Evolutionary conservation across 2,113 vertebrate species (phyloP).

Genomic region (Mus musculus): DNA sequence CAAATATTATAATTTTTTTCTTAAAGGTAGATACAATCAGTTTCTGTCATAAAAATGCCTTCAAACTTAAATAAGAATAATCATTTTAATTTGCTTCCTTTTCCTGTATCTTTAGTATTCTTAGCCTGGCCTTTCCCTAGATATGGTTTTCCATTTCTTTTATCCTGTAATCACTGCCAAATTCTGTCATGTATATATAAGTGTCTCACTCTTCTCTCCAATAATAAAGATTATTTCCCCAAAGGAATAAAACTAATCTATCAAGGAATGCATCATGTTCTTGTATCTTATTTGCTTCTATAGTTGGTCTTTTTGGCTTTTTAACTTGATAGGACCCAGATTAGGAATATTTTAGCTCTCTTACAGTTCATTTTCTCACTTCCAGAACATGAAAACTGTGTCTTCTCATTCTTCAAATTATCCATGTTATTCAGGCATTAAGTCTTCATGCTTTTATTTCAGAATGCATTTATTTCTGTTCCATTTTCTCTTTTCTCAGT

Average conservation of each 20-base stretch:
- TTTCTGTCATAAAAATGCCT: not conserved
- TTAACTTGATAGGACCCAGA: not conserved
- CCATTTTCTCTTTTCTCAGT: not conserved
- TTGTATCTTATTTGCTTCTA: not conserved
- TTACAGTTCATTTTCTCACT: not conserved
- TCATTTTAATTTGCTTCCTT: not conserved
- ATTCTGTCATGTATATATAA: not conserved
- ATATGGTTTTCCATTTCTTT: not conserved
- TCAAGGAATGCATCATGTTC: not conserved
- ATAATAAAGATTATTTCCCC: not conserved
- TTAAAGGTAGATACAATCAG: not conserved
- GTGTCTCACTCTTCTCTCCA: not conserved
- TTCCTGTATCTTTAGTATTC: conserved; percentile 20
- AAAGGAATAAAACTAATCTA: not conserved
- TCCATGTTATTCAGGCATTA: not conserved
- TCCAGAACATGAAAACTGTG: not conserved
- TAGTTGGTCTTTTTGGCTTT: not conserved
- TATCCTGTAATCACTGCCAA: not conserved
- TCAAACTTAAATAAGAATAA: conserved; percentile 19
- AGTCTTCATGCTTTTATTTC: not conserved
- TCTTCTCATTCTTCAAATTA: not conserved
- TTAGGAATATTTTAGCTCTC: not conserved
- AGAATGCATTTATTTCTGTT: not conserved
- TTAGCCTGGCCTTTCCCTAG: not conserved
- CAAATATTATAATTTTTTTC: not conserved